These are phyloP conservation scores for Burhinus bistriatus DNA, from an alignment of 2,113 vertebrate genomes.

Conservation along the genomic window DNA sequence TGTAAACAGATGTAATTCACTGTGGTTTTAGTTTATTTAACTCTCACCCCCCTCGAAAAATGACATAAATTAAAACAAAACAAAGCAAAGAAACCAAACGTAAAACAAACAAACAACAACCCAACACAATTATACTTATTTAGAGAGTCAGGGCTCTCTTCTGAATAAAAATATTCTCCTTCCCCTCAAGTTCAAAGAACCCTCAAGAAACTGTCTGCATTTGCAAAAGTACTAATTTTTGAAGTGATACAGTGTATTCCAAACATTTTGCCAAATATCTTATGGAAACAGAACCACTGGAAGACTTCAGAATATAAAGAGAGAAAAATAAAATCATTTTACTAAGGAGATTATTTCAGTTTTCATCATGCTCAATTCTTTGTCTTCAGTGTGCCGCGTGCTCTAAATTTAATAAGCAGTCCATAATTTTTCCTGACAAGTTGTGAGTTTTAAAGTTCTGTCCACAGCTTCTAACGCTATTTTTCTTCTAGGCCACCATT, in stretches of 20 bases:
- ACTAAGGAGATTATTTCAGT: neutral
- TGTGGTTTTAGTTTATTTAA: neutral
- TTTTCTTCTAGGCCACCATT: neutral
- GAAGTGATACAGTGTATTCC: neutral
- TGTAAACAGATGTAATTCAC: neutral
- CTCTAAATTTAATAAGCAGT: neutral
- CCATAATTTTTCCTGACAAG: neutral
- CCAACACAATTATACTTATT: neutral
- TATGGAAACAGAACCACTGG: neutral
- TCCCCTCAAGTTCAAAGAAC: neutral
- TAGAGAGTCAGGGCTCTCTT: neutral
- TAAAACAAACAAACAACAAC: neutral
- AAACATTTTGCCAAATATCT: neutral
- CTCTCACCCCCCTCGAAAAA: neutral
- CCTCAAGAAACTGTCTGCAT: neutral
- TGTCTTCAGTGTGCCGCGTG: neutral
- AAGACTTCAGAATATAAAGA: neutral
- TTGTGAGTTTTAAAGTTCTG: neutral
- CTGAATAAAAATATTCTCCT: neutral
- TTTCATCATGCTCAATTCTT: neutral
- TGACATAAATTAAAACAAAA: neutral
- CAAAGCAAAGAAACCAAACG: neutral
- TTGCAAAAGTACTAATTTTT: neutral
- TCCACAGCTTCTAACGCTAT: neutral
- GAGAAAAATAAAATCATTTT: neutral